phyloP scores from a whole-genome alignment of 2,888 invertebrate genomes.

The Encarsia formosa region DNA sequence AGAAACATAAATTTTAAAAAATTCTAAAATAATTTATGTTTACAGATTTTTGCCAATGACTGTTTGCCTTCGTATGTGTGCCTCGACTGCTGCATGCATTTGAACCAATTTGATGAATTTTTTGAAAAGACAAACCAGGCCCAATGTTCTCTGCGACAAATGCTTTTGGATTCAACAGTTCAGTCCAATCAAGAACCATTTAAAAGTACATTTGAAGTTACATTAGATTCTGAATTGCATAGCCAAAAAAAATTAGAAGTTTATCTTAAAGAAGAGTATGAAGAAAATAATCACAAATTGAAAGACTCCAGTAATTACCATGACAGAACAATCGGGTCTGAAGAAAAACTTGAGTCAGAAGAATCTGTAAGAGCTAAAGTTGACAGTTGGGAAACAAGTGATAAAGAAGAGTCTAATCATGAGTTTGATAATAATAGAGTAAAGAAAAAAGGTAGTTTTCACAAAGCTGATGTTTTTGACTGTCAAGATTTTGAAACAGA shows the following conservation, averaged over 20 bases:
- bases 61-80: conserved; percentile 49
- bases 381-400: background rate
- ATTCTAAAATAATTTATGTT: background rate
- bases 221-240: conserved; percentile 34
- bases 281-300: background rate
- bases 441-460: too few relatives aligned
- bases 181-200: conserved; percentile 26
- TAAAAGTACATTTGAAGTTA: background rate
- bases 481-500: too few relatives aligned
- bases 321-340: background rate
- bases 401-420: background rate
- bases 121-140: conserved; percentile 49
- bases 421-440: conserved; percentile 1
- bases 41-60: conserved; percentile 46
- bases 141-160: conserved; percentile 45
- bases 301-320: background rate
- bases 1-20: background rate
- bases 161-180: conserved; percentile 38
- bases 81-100: conserved; percentile 47
- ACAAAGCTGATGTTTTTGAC: too few relatives aligned
- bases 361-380: background rate
- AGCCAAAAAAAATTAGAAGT: conserved; percentile 28
- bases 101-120: conserved; percentile 50
- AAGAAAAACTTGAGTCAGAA: background rate
- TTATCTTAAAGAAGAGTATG: conserved; percentile 19